phyloP scores from a whole-genome alignment of 2,113 vertebrate species.

The Mormyrus lacerda region DNA sequence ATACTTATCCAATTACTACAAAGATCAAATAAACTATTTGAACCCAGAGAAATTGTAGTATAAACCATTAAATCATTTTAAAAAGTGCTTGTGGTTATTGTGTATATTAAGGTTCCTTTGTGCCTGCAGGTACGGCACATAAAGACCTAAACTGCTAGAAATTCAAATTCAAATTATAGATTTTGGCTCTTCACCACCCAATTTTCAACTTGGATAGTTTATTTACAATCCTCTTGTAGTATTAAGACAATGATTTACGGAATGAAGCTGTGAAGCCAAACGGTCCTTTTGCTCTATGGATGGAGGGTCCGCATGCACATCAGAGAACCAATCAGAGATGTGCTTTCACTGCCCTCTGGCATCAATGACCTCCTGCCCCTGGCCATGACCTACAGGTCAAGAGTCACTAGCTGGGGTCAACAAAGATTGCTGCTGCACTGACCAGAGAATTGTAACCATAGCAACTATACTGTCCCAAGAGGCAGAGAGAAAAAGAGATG shows the following conservation, averaged over 20 bases:
- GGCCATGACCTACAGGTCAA: conserved; percentile 61
- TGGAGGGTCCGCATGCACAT: conserved; percentile 36
- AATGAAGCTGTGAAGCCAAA: neutral
- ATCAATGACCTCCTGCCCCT: conserved; percentile 60
- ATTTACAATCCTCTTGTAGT: neutral
- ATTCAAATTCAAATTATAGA: neutral
- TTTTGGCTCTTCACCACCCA: neutral
- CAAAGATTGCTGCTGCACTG: conserved; percentile 46
- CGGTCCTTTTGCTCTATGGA: conserved; percentile 20
- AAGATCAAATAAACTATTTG: neutral
- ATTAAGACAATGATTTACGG: neutral
- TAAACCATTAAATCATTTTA: neutral
- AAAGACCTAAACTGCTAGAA: neutral
- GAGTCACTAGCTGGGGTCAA: conserved; percentile 56
- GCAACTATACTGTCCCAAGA: conserved; percentile 46
- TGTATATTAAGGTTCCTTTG: neutral
- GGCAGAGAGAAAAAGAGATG: conserved; percentile 29
- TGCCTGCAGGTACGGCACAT: neutral
- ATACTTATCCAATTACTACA: neutral
- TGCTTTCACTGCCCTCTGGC: conserved; percentile 60
- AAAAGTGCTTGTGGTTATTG: neutral
- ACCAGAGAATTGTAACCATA: conserved; percentile 52
- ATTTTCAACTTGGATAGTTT: neutral
- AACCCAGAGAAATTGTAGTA: neutral
- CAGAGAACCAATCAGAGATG: conserved; percentile 58